Evolutionary conservation across 30 jellyfish, hydroid and myxozoan genomes (phyloP).

Genomic region (Turritopsis rubra): DNA sequence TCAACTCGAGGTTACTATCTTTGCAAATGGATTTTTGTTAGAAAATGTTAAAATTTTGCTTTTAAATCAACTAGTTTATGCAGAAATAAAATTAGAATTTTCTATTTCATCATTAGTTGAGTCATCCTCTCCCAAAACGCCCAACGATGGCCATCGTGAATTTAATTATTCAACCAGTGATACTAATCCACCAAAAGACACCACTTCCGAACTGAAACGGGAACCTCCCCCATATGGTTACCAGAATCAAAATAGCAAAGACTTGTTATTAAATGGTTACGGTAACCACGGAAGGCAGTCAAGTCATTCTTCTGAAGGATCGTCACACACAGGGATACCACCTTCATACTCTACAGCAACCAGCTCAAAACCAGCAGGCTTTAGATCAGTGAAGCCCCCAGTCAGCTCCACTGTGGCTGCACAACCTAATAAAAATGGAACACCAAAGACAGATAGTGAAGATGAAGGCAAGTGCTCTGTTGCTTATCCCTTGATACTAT

Average conservation of each 20-base stretch:
- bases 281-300: slow-evolving; percentile 7
- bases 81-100: background rate
- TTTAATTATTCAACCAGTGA: background rate
- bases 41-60: no score
- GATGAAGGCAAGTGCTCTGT: slow-evolving; percentile 34
- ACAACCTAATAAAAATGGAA: background rate
- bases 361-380: slow-evolving; percentile 26
- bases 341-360: slow-evolving; percentile 22
- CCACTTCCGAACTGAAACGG: background rate
- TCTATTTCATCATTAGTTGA: background rate
- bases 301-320: slow-evolving; percentile 5
- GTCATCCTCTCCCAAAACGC: background rate
- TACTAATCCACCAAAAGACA: background rate
- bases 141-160: background rate
- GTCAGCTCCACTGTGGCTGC: background rate
- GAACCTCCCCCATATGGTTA: background rate
- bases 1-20: no score
- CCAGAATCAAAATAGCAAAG: background rate
- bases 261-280: background rate
- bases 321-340: slow-evolving; percentile 19
- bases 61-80: no score
- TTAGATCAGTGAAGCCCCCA: slow-evolving; percentile 39
- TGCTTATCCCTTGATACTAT: no score
- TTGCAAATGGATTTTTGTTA: no score
- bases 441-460: background rate